Evolutionary conservation across 2,113 vertebrate genomes (phyloP).

Genomic region (Centropus unirufus): DNA sequence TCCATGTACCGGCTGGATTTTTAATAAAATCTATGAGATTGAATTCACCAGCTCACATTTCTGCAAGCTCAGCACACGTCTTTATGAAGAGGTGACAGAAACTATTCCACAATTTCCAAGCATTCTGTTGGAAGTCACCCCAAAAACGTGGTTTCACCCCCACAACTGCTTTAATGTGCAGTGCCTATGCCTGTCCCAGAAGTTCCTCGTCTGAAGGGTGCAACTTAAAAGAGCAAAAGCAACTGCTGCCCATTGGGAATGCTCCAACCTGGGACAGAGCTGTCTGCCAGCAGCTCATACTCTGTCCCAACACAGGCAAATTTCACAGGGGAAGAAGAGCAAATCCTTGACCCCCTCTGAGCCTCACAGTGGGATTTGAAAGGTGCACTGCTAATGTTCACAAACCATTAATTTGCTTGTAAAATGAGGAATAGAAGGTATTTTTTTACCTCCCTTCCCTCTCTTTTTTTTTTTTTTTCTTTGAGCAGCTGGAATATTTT

Average conservation of each 20-base stretch:
- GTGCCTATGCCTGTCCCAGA: background rate
- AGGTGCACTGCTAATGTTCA: background rate
- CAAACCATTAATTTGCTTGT: background rate
- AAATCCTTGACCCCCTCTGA: background rate
- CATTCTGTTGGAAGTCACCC: background rate
- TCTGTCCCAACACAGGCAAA: background rate
- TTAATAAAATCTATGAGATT: background rate
- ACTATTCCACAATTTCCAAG: background rate
- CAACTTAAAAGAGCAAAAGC: background rate
- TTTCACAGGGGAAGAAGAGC: background rate
- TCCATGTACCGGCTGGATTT: background rate
- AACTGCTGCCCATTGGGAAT: accelerated
- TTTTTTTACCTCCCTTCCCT: background rate
- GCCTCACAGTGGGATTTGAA: background rate
- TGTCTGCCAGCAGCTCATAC: background rate
- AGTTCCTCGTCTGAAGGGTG: background rate
- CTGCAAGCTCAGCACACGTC: background rate
- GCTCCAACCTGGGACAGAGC: background rate
- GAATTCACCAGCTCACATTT: background rate
- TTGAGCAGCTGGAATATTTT: background rate
- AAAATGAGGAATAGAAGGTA: background rate
- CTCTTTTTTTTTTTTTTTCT: too few relatives aligned
- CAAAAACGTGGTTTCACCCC: background rate
- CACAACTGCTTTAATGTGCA: background rate
- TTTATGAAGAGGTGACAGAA: background rate